Evolutionary conservation across 2,113 vertebrate species (phyloP).

Genomic region (Nycticebus coucang): DNA sequence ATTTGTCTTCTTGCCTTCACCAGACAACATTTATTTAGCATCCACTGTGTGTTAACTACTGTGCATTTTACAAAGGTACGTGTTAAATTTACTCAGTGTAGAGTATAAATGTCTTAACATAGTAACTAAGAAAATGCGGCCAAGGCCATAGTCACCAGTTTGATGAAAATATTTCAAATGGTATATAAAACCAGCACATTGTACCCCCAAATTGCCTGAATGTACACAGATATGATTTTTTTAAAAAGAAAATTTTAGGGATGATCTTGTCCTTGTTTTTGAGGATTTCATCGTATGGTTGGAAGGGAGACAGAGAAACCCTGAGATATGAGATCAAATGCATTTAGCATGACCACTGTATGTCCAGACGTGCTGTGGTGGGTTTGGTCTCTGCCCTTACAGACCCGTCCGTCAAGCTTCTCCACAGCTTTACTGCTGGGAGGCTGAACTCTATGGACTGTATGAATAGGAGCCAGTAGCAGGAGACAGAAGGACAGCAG

Average conservation of each 20-base stretch:
- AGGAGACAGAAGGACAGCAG: not conserved
- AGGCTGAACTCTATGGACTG: not conserved
- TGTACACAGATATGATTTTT: no score
- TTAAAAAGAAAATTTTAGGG: not conserved
- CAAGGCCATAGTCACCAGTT: no score
- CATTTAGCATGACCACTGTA: not conserved
- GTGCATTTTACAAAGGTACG: no score
- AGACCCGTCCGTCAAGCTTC: not conserved
- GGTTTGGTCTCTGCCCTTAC: not conserved
- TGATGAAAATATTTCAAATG: no score
- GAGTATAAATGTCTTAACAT: no score
- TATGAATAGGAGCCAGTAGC: not conserved
- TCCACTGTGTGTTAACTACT: not conserved
- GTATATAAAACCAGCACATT: no score
- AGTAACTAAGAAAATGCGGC: no score
- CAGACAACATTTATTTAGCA: not conserved
- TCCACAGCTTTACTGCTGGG: not conserved
- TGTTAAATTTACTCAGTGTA: no score
- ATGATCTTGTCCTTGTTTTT: not conserved
- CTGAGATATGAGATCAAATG: not conserved
- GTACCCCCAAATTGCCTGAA: no score
- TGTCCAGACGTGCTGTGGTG: not conserved
- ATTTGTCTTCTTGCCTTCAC: not conserved
- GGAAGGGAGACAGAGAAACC: not conserved
- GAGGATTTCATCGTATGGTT: not conserved